phyloP scores from a whole-genome alignment of 2,797 vertebrate species.

The Anomalospiza imberbis region DNA sequence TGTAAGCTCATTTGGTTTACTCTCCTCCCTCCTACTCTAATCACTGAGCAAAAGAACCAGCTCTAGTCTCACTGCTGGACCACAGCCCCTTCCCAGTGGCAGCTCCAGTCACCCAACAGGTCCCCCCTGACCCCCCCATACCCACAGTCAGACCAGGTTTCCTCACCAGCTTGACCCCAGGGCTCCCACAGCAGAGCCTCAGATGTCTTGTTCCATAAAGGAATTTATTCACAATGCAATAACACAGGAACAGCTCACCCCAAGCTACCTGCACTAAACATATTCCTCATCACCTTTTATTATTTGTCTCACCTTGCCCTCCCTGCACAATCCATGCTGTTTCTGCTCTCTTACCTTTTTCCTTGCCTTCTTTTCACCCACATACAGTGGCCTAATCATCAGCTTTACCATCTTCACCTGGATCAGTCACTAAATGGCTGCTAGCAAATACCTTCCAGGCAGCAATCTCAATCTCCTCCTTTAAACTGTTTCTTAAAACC shows the following conservation, averaged over 20 bases:
- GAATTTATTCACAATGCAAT: background rate
- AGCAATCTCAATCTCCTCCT: background rate
- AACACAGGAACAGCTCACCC: background rate
- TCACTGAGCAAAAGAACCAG: background rate
- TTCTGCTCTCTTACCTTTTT: background rate
- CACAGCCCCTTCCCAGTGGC: background rate
- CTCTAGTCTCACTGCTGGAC: background rate
- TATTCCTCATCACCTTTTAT: background rate
- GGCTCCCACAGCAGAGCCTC: background rate
- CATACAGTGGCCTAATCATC: background rate
- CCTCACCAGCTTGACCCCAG: background rate
- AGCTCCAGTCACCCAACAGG: background rate
- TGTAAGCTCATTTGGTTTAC: fast-evolving
- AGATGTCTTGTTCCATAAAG: background rate
- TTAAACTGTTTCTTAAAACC: background rate
- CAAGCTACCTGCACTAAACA: background rate
- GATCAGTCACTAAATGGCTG: background rate
- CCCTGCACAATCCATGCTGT: background rate
- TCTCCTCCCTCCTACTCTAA: background rate
- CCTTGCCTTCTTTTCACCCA: background rate
- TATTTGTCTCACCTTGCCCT: background rate
- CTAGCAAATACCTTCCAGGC: background rate
- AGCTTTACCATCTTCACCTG: background rate
- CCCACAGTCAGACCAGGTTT: background rate
- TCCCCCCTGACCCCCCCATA: background rate